A percentile compares a stretch with the other conserved stretches of the same genome.
Evolutionary conservation across 2,888 invertebrate genomes (phyloP).

Genomic region (Acronicta leporina): DNA sequence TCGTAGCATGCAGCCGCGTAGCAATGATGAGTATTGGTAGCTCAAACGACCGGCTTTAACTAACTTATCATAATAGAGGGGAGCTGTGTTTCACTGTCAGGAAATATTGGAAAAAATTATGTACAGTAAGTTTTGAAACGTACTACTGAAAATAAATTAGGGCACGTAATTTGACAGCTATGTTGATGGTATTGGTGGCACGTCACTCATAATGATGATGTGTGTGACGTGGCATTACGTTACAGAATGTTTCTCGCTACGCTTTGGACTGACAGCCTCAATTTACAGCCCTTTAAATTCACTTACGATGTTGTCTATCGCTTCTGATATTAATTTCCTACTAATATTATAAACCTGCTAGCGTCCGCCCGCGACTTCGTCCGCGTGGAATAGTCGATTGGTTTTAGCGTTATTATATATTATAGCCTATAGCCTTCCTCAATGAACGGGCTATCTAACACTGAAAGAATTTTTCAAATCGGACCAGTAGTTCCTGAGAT

Average conservation of each 20-base stretch:
- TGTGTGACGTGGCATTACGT: constrained; percentile 15
- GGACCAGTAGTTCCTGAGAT: too few species aligned
- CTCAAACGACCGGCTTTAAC: constrained; percentile 29
- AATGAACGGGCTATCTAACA: too few species aligned
- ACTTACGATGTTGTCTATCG: not conserved
- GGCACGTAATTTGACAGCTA: not conserved
- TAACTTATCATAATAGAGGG: constrained; percentile 10
- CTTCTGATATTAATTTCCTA: not conserved
- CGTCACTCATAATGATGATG: constrained; percentile 32
- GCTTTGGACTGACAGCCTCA: constrained; percentile 18
- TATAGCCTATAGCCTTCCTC: too few species aligned
- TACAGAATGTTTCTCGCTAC: constrained; percentile 14
- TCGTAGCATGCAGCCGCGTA: constrained; percentile 45
- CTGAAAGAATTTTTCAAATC: too few species aligned
- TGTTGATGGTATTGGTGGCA: constrained; percentile 3
- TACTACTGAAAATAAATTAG: not conserved
- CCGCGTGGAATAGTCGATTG: too few species aligned
- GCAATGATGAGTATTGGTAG: constrained; percentile 17
- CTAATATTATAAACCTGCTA: not conserved
- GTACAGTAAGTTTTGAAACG: not conserved
- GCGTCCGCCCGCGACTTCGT: too few species aligned
- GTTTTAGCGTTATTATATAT: too few species aligned
- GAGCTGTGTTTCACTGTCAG: not conserved
- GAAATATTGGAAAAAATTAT: not conserved
- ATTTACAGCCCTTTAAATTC: constrained; percentile 9